Conservation (phyloP, 2,797 vertebrate species). For the Acipenser oxyrinchus region DNA sequence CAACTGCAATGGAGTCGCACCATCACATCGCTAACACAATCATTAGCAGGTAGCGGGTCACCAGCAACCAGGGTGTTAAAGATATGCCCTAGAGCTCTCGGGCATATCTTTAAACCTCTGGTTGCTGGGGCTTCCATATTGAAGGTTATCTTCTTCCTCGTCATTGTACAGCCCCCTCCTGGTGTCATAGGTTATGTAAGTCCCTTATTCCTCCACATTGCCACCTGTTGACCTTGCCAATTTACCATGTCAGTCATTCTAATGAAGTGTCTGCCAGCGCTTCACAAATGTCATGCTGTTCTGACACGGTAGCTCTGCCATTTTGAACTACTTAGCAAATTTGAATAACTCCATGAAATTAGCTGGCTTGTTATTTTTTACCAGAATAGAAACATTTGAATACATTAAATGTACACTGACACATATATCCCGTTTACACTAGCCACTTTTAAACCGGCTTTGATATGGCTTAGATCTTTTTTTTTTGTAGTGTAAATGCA, state of each 20-base stretch:
- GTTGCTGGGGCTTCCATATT: not conserved
- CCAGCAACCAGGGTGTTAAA: not conserved
- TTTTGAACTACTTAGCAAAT: too few relatives aligned
- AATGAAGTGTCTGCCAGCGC: slow-evolving; percentile 15
- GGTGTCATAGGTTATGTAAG: slow-evolving; percentile 1
- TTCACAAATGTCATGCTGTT: slow-evolving; percentile 19
- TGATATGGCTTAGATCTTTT: too few relatives aligned
- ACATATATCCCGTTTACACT: too few relatives aligned
- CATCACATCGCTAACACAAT: not conserved
- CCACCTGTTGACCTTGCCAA: slow-evolving; percentile 26
- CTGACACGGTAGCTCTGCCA: slow-evolving; percentile 15
- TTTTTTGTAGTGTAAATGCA: too few relatives aligned
- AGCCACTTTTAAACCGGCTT: too few relatives aligned
- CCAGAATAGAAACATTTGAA: too few relatives aligned
- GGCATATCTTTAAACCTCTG: not conserved
- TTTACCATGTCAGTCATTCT: slow-evolving; percentile 24
- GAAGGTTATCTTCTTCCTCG: slow-evolving; percentile 15
- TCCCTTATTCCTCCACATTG: slow-evolving; percentile 2
- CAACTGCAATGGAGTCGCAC: not conserved
- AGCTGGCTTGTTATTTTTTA: too few relatives aligned
- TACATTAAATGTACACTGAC: too few relatives aligned
- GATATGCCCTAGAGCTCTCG: too few relatives aligned
- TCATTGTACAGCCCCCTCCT: not conserved
- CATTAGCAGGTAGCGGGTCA: not conserved
- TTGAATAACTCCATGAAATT: too few relatives aligned